A percentile compares a stretch with the other conserved stretches of the same genome.
phyloP scores from a whole-genome alignment of 1,140 invertebrate genomes.

The Arctopsyche grandis region DNA sequence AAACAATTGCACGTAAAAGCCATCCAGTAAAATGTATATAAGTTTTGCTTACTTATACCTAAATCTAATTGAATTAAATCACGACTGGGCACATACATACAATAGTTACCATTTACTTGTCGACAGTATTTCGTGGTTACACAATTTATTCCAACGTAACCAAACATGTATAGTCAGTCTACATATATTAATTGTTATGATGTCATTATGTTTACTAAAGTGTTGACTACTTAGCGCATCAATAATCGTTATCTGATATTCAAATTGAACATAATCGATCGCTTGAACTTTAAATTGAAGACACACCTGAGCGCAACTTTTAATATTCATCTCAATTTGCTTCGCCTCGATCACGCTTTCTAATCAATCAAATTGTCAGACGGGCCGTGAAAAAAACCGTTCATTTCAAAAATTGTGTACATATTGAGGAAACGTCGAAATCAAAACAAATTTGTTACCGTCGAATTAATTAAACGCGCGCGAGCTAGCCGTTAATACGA shows the following conservation, averaged over 20 bases:
- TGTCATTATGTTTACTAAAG: no score
- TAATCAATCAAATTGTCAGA: background rate
- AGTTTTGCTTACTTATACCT: no score
- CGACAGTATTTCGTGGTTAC: no score
- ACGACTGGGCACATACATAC: no score
- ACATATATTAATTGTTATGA: no score
- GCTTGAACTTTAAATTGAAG: background rate
- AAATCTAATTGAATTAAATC: no score
- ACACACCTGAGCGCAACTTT: background rate
- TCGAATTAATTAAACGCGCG: background rate
- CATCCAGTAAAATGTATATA: no score
- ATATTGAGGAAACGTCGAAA: conserved; percentile 13
- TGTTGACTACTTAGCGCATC: conserved; percentile 11
- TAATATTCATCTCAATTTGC: conserved; percentile 17
- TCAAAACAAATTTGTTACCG: background rate
- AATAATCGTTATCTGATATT: conserved; percentile 1
- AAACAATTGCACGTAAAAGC: no score
- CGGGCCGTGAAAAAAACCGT: background rate
- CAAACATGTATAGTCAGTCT: no score
- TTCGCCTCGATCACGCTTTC: background rate
- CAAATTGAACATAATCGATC: conserved; percentile 12
- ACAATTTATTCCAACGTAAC: no score
- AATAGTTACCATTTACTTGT: no score
- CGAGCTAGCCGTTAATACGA: background rate
- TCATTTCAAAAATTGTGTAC: background rate